A percentile compares a stretch with the other conserved stretches of the same genome.
Conservation (phyloP, 1,140 invertebrate genomes). For the Drosophila equinoxialis region DNA sequence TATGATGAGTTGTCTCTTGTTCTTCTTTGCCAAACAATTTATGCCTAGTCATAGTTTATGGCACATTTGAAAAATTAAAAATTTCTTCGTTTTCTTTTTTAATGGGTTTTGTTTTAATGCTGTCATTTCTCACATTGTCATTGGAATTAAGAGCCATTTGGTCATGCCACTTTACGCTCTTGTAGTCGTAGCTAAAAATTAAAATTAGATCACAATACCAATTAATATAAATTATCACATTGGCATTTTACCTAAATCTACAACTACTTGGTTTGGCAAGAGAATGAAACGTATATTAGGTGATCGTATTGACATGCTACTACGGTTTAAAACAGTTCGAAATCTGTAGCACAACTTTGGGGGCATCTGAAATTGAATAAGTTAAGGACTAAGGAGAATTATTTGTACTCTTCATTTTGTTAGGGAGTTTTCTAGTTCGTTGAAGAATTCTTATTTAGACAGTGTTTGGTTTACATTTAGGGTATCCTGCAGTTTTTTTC, state of each 20-base stretch:
- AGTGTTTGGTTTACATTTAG: background rate
- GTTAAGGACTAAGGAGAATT: no score
- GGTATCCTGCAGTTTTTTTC: background rate
- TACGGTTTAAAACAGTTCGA: no score
- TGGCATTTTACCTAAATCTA: background rate
- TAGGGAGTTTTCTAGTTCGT: no score
- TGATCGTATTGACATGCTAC: no score
- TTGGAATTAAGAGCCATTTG: constrained; percentile 69
- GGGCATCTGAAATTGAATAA: no score
- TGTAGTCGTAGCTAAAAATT: background rate
- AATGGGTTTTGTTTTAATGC: constrained; percentile 55
- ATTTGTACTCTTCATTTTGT: no score
- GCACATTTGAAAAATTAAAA: constrained; percentile 60
- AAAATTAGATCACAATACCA: background rate
- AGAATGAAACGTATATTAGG: no score
- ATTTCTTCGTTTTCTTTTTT: constrained; percentile 36
- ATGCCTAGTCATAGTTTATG: constrained; percentile 72
- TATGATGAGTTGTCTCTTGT: constrained; percentile 47
- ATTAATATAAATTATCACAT: background rate
- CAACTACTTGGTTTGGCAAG: no score
- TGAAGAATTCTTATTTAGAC: no score
- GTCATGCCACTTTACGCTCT: constrained; percentile 46
- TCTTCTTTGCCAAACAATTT: constrained; percentile 22
- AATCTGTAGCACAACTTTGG: no score
- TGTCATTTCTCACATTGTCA: constrained; percentile 64